Percentiles rank a stretch among this genome's conserved stretches.
phyloP scores from a whole-genome alignment of 2,797 vertebrate species.

The Synaphobranchus kaupii region DNA sequence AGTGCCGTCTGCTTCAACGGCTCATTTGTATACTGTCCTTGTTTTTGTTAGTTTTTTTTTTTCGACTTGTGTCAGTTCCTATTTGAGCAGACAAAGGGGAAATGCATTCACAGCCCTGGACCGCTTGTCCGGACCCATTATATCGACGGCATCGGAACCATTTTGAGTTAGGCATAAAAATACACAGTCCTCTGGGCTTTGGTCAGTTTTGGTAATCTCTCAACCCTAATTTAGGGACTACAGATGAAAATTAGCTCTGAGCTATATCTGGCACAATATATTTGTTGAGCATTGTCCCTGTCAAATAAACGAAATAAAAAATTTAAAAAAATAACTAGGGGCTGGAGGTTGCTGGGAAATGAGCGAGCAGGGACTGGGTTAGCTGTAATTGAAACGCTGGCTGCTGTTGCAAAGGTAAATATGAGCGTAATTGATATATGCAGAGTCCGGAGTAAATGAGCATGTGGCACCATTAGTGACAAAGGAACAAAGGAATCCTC shows the following conservation, averaged over 20 bases:
- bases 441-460: conserved; percentile 29
- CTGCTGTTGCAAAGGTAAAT: conserved; percentile 27
- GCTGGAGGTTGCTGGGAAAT: not conserved
- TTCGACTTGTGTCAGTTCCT: not conserved
- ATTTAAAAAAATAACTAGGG: no score
- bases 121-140: not conserved
- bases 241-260: no score
- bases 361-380: not conserved
- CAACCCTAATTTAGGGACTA: no score
- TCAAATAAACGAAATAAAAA: no score
- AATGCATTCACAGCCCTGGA: not conserved
- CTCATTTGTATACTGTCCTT: not conserved
- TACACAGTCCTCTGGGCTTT: not conserved
- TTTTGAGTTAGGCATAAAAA: not conserved
- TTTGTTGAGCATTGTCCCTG: no score
- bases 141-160: not conserved
- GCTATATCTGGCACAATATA: no score
- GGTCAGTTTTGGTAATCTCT: not conserved
- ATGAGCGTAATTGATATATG: not conserved
- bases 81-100: not conserved
- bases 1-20: not conserved
- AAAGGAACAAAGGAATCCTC: conserved; percentile 13
- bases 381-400: conserved; percentile 7
- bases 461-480: conserved; percentile 17
- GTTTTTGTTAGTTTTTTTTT: not conserved